Conservation (phyloP, 2,888 invertebrate species). For the Thalpophila matura region DNA sequence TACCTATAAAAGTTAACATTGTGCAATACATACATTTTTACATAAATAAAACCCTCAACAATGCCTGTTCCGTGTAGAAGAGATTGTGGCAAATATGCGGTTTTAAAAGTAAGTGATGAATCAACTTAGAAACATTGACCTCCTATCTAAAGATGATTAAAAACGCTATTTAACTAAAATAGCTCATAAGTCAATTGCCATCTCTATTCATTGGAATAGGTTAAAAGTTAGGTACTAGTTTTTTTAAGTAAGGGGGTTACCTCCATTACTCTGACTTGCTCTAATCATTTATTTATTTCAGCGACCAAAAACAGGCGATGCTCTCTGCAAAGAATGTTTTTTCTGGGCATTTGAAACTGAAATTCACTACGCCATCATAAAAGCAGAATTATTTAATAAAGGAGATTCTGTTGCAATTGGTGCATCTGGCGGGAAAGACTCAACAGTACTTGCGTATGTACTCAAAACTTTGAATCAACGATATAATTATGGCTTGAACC, state of each 20-base stretch:
- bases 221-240: too few relatives aligned
- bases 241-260: too few relatives aligned
- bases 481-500: slow-evolving; percentile 96
- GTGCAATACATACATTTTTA: too few relatives aligned
- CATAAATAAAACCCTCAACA: too few relatives aligned
- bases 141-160: too few relatives aligned
- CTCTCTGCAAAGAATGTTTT: slow-evolving; percentile 98
- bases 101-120: slow-evolving; percentile 92
- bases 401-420: slow-evolving; percentile 98
- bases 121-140: not conserved
- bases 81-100: slow-evolving; percentile 94
- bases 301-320: slow-evolving; percentile 97
- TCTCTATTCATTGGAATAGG: too few relatives aligned
- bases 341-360: slow-evolving; percentile 98
- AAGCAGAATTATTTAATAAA: slow-evolving; percentile 94
- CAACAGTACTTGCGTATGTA: slow-evolving; percentile 98
- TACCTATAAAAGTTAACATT: too few relatives aligned
- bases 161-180: too few relatives aligned
- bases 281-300: slow-evolving; percentile 76
- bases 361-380: slow-evolving; percentile 97
- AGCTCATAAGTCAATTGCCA: too few relatives aligned
- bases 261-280: not conserved
- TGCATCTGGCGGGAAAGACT: slow-evolving; percentile 98
- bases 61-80: slow-evolving; percentile 94
- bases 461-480: slow-evolving; percentile 97